Evolutionary conservation across 2,797 vertebrate genomes (phyloP), one percentile per base, ranked within the genome.

Genomic region (Sus cebifrons): DNA sequence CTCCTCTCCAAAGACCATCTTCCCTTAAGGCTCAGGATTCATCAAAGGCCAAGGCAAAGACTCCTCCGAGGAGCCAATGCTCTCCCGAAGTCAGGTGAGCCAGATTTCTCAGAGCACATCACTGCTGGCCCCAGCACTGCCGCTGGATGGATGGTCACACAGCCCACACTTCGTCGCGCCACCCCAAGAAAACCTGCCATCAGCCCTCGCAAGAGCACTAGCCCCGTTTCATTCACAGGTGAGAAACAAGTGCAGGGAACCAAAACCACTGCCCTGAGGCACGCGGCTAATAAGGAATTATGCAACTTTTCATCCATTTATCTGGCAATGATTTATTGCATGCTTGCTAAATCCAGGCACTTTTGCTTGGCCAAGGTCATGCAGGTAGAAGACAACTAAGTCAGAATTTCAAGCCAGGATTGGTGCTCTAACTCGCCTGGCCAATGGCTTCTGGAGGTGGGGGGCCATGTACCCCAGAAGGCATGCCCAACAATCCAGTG

Each of bases 161-260:
- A 27, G 67, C 62, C 6, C 7, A 18, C 4, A 0, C 1, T 2
- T 13, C n/a, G 20, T 15, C 68, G 27, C 44, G 14, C 10, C 1
- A 12, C 49, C 62, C 79, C 21, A 0, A 0, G 0, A 64, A 21
- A 58, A 52, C 18, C 23, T 3, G n/a, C 36, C 88, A 40, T 16
- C 29, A 2, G 44, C 44, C 44, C 44, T 49, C 6, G 44, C 44
- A 10, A 49, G 44, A 49, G 44, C 44, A 49, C 44, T 49, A 14
- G 9, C 36, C 78, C 32, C 86, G 10, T 2, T 9, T 52, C 81
- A 56, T 9, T 52, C 81, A 52, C 60, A 62, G 89, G 36, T 49
- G 73, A 82, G 60, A 91, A 44, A 52, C 20, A 49, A 85, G 73
- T 16, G 20, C 74, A 15, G 25, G 65, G 73, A 88, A 44, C 9